Evolutionary conservation across 2,888 invertebrate species (phyloP), one percentile per base, ranked within the genome.

Genomic region (Anoncus sp.): DNA sequence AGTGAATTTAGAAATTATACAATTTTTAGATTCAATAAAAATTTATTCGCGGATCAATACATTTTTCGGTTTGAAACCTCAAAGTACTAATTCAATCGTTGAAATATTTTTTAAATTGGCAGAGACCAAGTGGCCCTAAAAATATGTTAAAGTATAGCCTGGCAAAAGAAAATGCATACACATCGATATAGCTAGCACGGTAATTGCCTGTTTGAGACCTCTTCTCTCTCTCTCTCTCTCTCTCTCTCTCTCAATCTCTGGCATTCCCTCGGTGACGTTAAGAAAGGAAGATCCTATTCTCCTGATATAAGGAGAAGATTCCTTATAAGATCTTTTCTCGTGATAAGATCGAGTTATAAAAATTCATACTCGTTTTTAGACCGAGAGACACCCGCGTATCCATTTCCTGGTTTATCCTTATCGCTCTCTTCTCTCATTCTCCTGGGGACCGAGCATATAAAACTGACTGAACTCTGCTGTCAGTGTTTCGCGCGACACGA

Each of bases 311-410:
- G 6, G 53, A 59, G 49, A 59, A 59, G 77, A 80, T 80, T 47
- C 71, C 77, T 74, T 71, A 72, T 75, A 71, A 78, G 80, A 80
- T 82, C 78, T 82, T 80, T 81, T 63, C 57, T 59, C 53, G 65
- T 79, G 88, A 89, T 88, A 88, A 83, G 80, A 88, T 88, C 88
- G 84, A 31, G 85, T 85, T 89, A 89, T 90, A 90, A 89, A 90
- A 90, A 89, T 89, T 89, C 88, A 88, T 85, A 87, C 87, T 87
- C 85, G 49, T 45, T 60, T 74, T 43, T 51, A 40, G 43, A 70
- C 63, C 27, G 86, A 85, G 84, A 81, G 82, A 84, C 84, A 49
- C 82, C 82, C 74, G 80, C 31, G 76, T 80, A 22, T n/a, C n/a
- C 82, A 75, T 83, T 82, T 81, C 83, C n/a, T n/a, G n/a, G n/a